phyloP scores from a whole-genome alignment of 2,888 invertebrate genomes.

The Schizotus pectinicornis region DNA sequence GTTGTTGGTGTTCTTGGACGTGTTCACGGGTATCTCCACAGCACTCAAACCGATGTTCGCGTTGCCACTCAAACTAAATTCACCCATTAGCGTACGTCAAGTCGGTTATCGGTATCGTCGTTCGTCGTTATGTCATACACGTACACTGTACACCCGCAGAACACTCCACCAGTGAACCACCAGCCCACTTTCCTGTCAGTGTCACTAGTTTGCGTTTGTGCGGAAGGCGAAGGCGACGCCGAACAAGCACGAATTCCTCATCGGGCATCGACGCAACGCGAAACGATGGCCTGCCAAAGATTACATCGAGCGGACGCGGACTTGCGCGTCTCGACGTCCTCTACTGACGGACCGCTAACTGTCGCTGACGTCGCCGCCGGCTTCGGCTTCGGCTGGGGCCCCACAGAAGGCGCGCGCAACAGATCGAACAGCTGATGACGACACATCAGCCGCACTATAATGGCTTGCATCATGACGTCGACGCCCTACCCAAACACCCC shows the following conservation, averaged over 20 bases:
- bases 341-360: constrained; percentile 9
- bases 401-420: constrained; percentile 41
- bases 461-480: constrained; percentile 24
- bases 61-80: constrained; percentile 59
- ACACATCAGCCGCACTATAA: constrained; percentile 39
- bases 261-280: constrained; percentile 41
- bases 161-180: constrained; percentile 55
- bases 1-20: constrained; percentile 45
- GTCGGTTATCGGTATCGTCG: constrained; percentile 41
- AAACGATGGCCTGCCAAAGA: constrained; percentile 44
- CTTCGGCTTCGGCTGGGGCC: constrained; percentile 4
- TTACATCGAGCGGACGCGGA: constrained; percentile 40
- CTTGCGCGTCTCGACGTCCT: constrained; percentile 32
- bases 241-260: constrained; percentile 29
- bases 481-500: constrained; percentile 14
- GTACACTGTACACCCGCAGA: constrained; percentile 50
- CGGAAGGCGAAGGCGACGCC: constrained; percentile 41
- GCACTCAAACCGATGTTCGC: constrained; percentile 58
- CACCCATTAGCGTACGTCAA: constrained; percentile 59
- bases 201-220: constrained; percentile 48
- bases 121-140: constrained; percentile 51
- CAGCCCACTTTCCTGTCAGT: constrained; percentile 54
- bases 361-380: constrained; percentile 26
- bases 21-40: constrained; percentile 55
- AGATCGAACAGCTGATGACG: constrained; percentile 53